phyloP scores from a whole-genome alignment of 2,888 invertebrate genomes.

The Stenchaetothrips biformis region DNA sequence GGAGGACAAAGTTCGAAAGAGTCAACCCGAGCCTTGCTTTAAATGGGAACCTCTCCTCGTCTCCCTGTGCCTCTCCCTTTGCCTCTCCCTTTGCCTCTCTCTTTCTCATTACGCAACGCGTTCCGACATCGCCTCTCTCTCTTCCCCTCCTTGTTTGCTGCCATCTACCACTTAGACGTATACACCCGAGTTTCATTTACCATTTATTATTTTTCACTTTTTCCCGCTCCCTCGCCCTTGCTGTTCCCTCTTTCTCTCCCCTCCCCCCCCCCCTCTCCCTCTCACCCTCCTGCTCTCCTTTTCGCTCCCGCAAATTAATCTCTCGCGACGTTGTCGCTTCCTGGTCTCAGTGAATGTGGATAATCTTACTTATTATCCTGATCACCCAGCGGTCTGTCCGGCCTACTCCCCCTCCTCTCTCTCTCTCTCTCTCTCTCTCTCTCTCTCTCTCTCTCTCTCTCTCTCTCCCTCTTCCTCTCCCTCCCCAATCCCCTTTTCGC shows the following conservation, averaged over 20 bases:
- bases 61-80: not conserved
- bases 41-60: not conserved
- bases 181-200: not conserved
- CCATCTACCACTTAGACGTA: not conserved
- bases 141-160: not conserved
- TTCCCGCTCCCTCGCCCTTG: not conserved
- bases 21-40: not conserved
- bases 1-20: conserved; percentile 21
- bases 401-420: not conserved
- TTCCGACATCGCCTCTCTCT: not conserved
- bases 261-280: too few relatives aligned
- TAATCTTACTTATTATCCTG: conserved; percentile 1
- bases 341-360: not conserved
- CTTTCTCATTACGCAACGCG: not conserved
- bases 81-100: not conserved
- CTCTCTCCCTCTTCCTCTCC: not conserved
- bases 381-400: not conserved
- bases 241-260: not conserved
- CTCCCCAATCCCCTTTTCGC: not conserved
- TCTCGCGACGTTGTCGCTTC: not conserved
- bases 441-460: not conserved
- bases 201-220: not conserved
- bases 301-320: too few relatives aligned
- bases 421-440: not conserved
- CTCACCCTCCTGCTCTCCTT: too few relatives aligned